Conservation (phyloP, 2,888 invertebrate genomes). For the Harpalus rufipes region DNA sequence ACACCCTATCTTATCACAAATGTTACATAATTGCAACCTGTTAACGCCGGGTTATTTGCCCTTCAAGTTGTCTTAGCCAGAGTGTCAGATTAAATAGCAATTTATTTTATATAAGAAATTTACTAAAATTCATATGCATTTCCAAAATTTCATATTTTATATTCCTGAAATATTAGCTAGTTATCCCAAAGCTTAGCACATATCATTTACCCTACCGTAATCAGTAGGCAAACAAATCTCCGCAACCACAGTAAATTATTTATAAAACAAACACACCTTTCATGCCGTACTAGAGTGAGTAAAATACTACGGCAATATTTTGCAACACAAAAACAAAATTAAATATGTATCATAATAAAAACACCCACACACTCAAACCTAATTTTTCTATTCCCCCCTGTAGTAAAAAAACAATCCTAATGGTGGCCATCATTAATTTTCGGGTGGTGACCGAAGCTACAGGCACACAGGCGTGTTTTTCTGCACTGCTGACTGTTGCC, state of each 20-base stretch:
- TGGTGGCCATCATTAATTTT: constrained; percentile 65
- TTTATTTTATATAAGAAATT: no score
- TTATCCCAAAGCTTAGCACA: background rate
- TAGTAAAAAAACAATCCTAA: constrained; percentile 60
- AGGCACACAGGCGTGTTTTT: constrained; percentile 74
- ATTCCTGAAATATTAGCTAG: background rate
- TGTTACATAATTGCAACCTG: no score
- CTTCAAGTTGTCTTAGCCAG: no score
- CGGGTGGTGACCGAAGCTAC: constrained; percentile 40
- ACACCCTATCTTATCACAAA: no score
- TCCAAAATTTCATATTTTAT: background rate
- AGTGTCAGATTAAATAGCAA: no score
- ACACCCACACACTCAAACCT: constrained; percentile 34
- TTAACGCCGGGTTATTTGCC: no score
- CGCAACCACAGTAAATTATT: background rate
- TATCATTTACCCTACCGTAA: background rate
- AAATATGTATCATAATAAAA: constrained; percentile 24
- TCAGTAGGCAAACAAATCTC: background rate
- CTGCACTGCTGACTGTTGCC: constrained; percentile 77
- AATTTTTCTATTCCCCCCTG: constrained; percentile 40
- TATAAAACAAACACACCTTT: background rate
- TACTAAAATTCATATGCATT: no score
- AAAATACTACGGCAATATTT: background rate
- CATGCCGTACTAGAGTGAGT: background rate
- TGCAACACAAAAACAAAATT: background rate